Base-by-base conservation (phyloP, 2,113 vertebrate genomes). In the Prionailurus viverrinus region DNA sequence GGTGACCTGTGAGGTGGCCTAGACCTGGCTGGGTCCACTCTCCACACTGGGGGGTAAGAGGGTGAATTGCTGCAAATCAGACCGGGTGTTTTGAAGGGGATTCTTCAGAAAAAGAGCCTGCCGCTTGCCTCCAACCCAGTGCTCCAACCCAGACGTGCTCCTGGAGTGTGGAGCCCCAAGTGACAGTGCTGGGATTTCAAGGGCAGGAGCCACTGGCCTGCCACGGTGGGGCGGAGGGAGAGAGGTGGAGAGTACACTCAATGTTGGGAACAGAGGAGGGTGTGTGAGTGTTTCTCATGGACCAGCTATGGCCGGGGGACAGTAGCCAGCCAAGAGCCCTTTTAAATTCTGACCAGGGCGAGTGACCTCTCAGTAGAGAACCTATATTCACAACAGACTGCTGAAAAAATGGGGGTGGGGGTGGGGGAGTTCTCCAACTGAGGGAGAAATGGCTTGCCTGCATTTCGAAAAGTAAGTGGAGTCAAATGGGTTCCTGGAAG, bases 11-110 rank as follows among this genome's bases (percentile, higher is more conserved):
- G 36, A 16, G 58, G 39, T 14, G 88, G 63, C 83, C 16, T 6
- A 1, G 65, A 39, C 3, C 9, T 0, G 5, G 7, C 23, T 0
- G 1, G 65, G 3, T 13, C 15, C 1, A 0, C 19, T 10, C 10
- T 5, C 8, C 36, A 5, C 45, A 3, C 7, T 3, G 0, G 33
- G n/a, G 36, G 51, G 7, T 7, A 0, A 2, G 0, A 0, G 31
- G 21, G 33, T 7, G 2, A 0, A 14, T 3, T 23, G 11, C 2
- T 31, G 51, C 58, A 29, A 25, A 2, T 0, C 5, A n/a, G 69
- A 61, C 63, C 13, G 61, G 23, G 7, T 7, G 58, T 33, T 16
- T 25, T 29, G 55, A 51, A 65, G 71, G 12, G n/a, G n/a, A 19
- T 2, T 48, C 21, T 33, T 25, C 4, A 84, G 65, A n/a, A 48